Percentiles rank a stretch among this genome's conserved stretches.
Evolutionary conservation across 2,797 vertebrate species (phyloP).

Genomic region (Lacerta agilis): DNA sequence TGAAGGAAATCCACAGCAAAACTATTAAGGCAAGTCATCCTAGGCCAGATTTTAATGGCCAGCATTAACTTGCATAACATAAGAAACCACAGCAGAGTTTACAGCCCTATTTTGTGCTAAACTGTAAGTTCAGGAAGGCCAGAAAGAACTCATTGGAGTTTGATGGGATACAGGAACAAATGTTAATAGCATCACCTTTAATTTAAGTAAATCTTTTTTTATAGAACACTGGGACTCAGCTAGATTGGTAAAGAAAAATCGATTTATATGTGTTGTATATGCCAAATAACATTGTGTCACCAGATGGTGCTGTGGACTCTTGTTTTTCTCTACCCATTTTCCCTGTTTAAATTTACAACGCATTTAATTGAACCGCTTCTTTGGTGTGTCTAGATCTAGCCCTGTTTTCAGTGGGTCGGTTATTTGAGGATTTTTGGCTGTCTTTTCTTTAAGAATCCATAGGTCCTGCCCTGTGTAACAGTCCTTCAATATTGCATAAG

Average conservation of each 20-base stretch:
- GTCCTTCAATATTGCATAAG: slow-evolving; percentile 30
- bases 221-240: background rate
- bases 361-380: too few relatives aligned
- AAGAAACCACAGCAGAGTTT: slow-evolving; percentile 22
- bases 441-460: slow-evolving; percentile 41
- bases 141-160: slow-evolving; percentile 49
- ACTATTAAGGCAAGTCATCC: slow-evolving; percentile 22
- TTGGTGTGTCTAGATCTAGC: too few relatives aligned
- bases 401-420: slow-evolving; percentile 33
- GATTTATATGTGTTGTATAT: too few relatives aligned
- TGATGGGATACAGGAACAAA: slow-evolving; percentile 41
- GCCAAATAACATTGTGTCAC: background rate
- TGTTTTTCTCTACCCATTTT: too few relatives aligned
- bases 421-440: slow-evolving; percentile 46
- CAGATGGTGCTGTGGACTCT: too few relatives aligned
- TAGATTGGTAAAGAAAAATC: too few relatives aligned
- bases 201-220: slow-evolving; percentile 64
- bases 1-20: slow-evolving; percentile 36
- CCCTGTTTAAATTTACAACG: too few relatives aligned
- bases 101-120: slow-evolving; percentile 46
- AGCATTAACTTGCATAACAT: slow-evolving; percentile 27
- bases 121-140: slow-evolving; percentile 38
- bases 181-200: slow-evolving; percentile 61
- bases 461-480: background rate
- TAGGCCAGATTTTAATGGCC: slow-evolving; percentile 39